Conservation (phyloP, 2,113 vertebrate genomes). For the Aptenodytes forsteri region DNA sequence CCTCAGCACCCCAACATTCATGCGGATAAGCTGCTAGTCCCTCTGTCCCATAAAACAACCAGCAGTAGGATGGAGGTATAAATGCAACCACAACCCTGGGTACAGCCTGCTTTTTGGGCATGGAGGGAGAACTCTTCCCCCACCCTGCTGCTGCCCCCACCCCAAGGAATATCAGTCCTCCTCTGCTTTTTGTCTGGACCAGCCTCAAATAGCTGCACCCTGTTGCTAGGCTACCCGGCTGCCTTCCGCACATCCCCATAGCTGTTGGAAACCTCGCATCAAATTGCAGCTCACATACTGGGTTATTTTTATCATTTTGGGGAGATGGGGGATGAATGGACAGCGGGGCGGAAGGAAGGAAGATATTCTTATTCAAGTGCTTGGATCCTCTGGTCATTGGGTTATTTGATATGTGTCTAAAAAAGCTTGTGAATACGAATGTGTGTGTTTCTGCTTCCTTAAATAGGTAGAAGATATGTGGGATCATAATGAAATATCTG, state of each 20-base stretch:
- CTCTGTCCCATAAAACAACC: background rate
- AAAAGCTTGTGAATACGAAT: background rate
- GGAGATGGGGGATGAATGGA: background rate
- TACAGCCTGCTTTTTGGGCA: background rate
- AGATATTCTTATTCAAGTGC: background rate
- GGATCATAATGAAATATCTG: background rate
- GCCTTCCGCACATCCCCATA: conserved; percentile 33
- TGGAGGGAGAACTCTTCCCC: background rate
- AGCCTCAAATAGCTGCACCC: conserved; percentile 48
- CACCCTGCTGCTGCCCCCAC: background rate
- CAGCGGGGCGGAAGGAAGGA: background rate
- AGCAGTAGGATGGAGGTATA: background rate
- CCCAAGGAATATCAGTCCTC: background rate
- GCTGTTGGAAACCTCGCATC: conserved; percentile 35
- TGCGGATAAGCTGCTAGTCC: background rate
- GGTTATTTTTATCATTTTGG: conserved; percentile 41
- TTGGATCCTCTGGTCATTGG: background rate
- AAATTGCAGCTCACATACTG: conserved; percentile 34
- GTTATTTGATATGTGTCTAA: background rate
- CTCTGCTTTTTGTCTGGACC: conserved; percentile 44
- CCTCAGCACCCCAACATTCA: background rate
- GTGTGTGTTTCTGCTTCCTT: background rate
- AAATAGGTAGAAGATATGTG: background rate
- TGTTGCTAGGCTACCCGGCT: conserved; percentile 78
- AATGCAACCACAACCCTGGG: background rate